Base-by-base conservation (phyloP, 2,888 invertebrate species). In the Megastigmus dorsalis region DNA sequence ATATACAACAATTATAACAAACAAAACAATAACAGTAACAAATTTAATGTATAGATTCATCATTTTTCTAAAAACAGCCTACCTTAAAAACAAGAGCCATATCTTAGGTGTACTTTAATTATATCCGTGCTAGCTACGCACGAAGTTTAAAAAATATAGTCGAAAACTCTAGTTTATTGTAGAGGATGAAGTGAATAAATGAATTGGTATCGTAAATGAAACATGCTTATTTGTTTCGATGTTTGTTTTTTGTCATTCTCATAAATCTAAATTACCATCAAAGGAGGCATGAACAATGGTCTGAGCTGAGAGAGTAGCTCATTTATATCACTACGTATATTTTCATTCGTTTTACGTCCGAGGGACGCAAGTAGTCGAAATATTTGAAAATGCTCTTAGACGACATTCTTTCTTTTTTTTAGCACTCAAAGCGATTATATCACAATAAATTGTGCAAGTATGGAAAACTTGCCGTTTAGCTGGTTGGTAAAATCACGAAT, bases 1-100 rank as follows among this genome's bases (percentile, higher is more conserved):
- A 74, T 82, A n/a, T n/a, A 83, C 80, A 83, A 79, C 78, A 76
- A 81, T 78, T 82, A 83, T 80, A 83, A 82, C 78, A 85, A 82
- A 79, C 81, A 82, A 75, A 82, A 83, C 75, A 80, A 80, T 77
- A 79, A 78, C 75, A 77, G 66, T 69, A 78, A 74, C 67, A 62
- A 62, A 50, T 20, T 10, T 43, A 52, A 30, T 60, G 57, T 62
- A 18, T 36, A 62, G 54, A 62, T 59, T 48, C n/a, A 36, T 18
- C 43, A 59, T 23, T 45, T 52, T 23, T 28, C 43, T n/a, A 59
- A 48, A 43, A 59, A 62, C 26, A 70, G 62, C 45, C 60, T 41
- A 70, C 30, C 36, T 69, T 33, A 48, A 43, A 65, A 62, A 30
- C 62, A 62, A 54, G 13, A 41, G 6, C 10, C 38, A 62, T 30